Percentiles rank a stretch among this genome's conserved stretches.
These are phyloP conservation scores for Bombylius major DNA, from an alignment of 2,888 invertebrate genomes.

Conservation along the genomic window DNA sequence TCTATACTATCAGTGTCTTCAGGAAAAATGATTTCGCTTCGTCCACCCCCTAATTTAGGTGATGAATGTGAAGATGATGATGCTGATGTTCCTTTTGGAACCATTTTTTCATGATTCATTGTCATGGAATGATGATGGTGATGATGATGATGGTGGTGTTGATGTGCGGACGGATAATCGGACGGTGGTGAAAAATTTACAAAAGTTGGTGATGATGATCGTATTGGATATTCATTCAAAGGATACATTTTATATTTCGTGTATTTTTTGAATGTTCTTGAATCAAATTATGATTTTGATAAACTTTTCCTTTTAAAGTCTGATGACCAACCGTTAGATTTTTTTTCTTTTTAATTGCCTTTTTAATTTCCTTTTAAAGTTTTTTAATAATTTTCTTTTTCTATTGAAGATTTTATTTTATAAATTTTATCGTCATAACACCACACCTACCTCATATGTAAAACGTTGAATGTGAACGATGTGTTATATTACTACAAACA, in stretches of 20 bases:
- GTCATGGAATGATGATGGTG: slow-evolving; percentile 22
- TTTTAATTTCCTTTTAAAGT: too few relatives aligned
- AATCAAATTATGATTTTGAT: too few relatives aligned
- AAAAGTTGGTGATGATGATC: slow-evolving; percentile 37
- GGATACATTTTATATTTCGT: slow-evolving; percentile 24
- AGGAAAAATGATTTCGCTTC: slow-evolving; percentile 30
- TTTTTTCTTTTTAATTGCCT: too few relatives aligned
- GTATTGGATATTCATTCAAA: slow-evolving; percentile 26
- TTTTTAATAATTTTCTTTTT: too few relatives aligned
- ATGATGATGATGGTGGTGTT: slow-evolving; percentile 6
- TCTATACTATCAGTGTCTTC: slow-evolving; percentile 35
- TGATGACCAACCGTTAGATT: too few relatives aligned
- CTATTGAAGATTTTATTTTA: too few relatives aligned
- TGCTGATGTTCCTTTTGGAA: slow-evolving; percentile 4
- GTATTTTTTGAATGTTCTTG: background rate
- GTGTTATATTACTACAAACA: too few relatives aligned
- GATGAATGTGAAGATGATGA: slow-evolving; percentile 21
- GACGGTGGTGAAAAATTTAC: slow-evolving; percentile 66
- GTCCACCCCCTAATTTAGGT: slow-evolving; percentile 20
- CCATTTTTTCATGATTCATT: slow-evolving; percentile 19
- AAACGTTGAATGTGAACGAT: too few relatives aligned
- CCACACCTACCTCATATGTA: too few relatives aligned
- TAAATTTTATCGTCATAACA: too few relatives aligned
- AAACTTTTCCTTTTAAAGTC: too few relatives aligned
- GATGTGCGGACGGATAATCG: slow-evolving; percentile 48